A percentile compares a stretch with the other conserved stretches of the same genome.
phyloP scores from a whole-genome alignment of 2,113 vertebrate genomes.

The Phyllostomus hastatus region DNA sequence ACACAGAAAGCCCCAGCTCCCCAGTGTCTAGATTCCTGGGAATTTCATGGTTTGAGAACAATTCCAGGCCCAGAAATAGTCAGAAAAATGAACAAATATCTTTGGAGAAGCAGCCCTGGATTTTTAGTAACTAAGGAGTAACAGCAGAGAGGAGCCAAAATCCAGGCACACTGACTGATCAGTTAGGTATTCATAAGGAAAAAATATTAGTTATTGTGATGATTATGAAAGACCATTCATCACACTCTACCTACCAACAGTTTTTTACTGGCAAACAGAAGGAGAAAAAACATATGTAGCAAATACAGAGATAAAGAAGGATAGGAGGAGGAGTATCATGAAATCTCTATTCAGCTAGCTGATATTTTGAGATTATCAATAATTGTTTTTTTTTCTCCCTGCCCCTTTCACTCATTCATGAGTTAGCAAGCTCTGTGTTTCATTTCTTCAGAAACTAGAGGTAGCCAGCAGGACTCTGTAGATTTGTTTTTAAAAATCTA shows the following conservation, averaged over 20 bases:
- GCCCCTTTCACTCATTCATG: neutral
- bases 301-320: neutral
- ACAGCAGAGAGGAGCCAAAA: neutral
- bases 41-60: neutral
- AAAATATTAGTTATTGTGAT: neutral
- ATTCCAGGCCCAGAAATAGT: neutral
- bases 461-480: neutral
- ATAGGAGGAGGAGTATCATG: neutral
- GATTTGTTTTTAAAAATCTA: neutral
- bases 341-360: neutral
- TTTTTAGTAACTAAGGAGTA: neutral
- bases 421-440: neutral
- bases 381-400: neutral
- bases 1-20: neutral
- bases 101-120: neutral
- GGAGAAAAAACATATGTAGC: neutral
- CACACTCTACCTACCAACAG: neutral
- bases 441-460: neutral
- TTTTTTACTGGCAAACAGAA: neutral
- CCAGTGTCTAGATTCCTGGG: neutral
- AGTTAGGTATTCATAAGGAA: neutral
- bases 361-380: slow-evolving; percentile 12
- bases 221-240: neutral
- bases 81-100: neutral
- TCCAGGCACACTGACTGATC: neutral